Evolutionary conservation across 2,797 vertebrate genomes (phyloP).

Genomic region (Synaphobranchus kaupii): DNA sequence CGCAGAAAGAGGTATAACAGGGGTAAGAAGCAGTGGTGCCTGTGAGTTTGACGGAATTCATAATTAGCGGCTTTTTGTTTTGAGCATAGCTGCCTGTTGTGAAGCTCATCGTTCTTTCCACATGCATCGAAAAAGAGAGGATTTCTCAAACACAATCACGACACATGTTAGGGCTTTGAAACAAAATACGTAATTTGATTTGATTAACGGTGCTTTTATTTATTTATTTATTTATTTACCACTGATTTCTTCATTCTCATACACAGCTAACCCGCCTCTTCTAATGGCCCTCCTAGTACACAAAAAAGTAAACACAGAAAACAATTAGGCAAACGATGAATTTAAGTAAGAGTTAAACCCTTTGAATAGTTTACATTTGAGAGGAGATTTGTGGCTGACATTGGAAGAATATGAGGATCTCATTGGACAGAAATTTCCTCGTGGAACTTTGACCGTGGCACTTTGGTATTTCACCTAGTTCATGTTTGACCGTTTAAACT

Average conservation of each 20-base stretch:
- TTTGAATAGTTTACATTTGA: not conserved
- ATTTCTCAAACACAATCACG: constrained; percentile 29
- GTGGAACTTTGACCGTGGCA: not conserved
- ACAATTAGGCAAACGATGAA: not conserved
- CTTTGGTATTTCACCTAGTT: not conserved
- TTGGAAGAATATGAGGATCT: not conserved
- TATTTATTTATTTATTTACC: not conserved
- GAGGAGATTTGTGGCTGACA: not conserved
- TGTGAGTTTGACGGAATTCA: not conserved
- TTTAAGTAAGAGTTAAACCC: not conserved
- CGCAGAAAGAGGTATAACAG: not conserved
- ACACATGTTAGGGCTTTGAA: not conserved
- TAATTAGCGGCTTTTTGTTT: constrained; percentile 7
- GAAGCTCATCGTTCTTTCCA: not conserved
- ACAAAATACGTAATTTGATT: not conserved
- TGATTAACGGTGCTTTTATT: not conserved
- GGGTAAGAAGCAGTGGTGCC: not conserved
- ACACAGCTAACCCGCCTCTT: not conserved
- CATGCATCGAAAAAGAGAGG: not conserved
- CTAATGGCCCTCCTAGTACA: not conserved
- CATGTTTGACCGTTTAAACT: not conserved
- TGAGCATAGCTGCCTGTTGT: constrained; percentile 27
- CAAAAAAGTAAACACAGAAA: not conserved
- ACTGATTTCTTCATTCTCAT: not conserved
- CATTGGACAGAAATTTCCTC: not conserved